Conservation (phyloP, 1,140 invertebrate genomes). For the Telenomus remus region DNA sequence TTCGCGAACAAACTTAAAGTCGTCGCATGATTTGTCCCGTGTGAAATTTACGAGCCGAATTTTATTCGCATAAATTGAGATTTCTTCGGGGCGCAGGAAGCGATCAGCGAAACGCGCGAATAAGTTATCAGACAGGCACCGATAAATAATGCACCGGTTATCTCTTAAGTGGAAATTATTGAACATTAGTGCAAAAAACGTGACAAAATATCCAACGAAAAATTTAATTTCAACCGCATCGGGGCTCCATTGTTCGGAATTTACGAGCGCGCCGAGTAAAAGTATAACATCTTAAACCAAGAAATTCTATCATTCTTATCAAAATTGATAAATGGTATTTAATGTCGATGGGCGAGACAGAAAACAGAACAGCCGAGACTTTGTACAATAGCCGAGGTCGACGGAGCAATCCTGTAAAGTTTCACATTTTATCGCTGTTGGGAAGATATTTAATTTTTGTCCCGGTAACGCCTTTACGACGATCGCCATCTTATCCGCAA, state of each 20-base stretch:
- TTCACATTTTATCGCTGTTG: conserved; percentile 67
- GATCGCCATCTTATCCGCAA: conserved; percentile 53
- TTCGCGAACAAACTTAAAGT: conserved; percentile 48
- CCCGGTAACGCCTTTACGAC: conserved; percentile 62
- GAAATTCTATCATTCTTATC: conserved; percentile 33
- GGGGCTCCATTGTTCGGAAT: conserved; percentile 23
- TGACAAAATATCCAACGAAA: conserved; percentile 13
- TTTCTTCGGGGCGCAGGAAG: conserved; percentile 26
- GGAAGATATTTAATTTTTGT: conserved; percentile 70
- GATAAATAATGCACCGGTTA: conserved; percentile 34
- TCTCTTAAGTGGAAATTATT: conserved; percentile 34
- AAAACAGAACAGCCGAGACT: conserved; percentile 37
- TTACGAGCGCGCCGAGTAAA: conserved; percentile 32
- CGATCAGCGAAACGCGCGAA: conserved; percentile 36
- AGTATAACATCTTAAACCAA: conserved; percentile 11
- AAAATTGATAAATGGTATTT: conserved; percentile 51
- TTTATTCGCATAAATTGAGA: conserved; percentile 55
- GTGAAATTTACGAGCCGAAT: conserved; percentile 52
- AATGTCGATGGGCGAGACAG: conserved; percentile 31
- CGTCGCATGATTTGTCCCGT: conserved; percentile 49
- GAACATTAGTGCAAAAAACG: conserved; percentile 18
- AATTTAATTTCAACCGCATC: conserved; percentile 42
- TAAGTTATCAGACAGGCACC: conserved; percentile 32
- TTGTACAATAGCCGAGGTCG: conserved; percentile 16
- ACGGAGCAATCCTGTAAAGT: conserved; percentile 62